Base-by-base conservation (phyloP, 2,888 invertebrate species). In the Drosophila austrosaltans region DNA sequence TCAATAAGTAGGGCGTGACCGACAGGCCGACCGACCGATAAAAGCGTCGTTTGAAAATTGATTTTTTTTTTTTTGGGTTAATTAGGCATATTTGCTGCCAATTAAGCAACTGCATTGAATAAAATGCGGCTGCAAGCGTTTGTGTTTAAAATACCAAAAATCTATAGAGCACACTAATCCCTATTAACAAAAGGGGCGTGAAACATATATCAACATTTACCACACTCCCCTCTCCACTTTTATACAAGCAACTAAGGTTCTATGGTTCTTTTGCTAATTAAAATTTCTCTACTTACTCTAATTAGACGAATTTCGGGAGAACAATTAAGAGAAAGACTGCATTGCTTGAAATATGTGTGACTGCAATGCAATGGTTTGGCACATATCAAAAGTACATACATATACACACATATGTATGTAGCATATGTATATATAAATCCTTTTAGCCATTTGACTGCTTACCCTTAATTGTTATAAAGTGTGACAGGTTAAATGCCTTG, bases 1-100 rank as follows among this genome's bases (percentile, higher is more conserved):
- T 64, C 56, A 67, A 77, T 63, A 62, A 42, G 42, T 62, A 39
- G 61, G 56, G 48, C 57, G 72, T 68, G 59, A 57, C 44, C 28
- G 48, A 44, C 5, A 2, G 7, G 4, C 2, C 30, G 30, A 30
- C 30, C 30, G 30, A 30, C 30, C 30, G 30, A 3, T 0, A 30
- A 30, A 30, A 44, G 20, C 44, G 5, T 44, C 7, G 2, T 44
- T 48, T 20, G 48, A 48, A 48, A 48, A 48, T 48, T 48, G 22
- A 12, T 48, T 48, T 25, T 25, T 25, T 25, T 20, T 44, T 44
- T 44, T 44, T 20, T 20, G 7, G 44, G 7, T 6, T 48, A 48
- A 48, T 48, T 48, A 48, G 48, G 3, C 22, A 22, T 12, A 48
- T 48, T 48, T 48, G 48, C 48, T 8, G 48, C 10, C 25, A 48